phyloP scores from a whole-genome alignment of 2,888 invertebrate genomes.

The Drosophila meridionalis region DNA sequence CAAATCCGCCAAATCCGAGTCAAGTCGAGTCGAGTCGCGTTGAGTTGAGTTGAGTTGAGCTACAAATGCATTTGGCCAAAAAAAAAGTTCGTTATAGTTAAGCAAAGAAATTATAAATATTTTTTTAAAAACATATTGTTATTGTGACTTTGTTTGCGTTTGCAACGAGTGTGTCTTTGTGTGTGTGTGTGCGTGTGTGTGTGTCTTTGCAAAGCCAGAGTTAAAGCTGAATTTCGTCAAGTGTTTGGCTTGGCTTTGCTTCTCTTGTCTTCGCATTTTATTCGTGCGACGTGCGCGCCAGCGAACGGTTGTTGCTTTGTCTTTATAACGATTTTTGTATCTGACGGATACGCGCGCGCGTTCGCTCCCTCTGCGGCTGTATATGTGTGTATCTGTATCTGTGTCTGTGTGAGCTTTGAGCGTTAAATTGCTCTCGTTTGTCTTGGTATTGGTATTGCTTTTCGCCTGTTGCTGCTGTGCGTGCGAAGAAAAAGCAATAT shows the following conservation, averaged over 20 bases:
- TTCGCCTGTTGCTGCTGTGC: constrained; percentile 47
- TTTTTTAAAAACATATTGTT: not conserved
- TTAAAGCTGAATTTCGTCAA: constrained; percentile 60
- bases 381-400: not conserved
- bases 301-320: constrained; percentile 79
- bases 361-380: constrained; percentile 13
- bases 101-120: constrained; percentile 16
- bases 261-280: constrained; percentile 53
- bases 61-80: constrained; percentile 69
- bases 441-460: constrained; percentile 18
- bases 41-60: constrained; percentile 13
- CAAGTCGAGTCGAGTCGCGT: constrained; percentile 10
- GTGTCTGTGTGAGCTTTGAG: constrained; percentile 30
- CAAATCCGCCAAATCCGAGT: constrained; percentile 11
- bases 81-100: constrained; percentile 38
- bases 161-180: constrained; percentile 8
- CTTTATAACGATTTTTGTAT: constrained; percentile 56
- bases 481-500: constrained; percentile 79
- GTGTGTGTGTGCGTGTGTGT: not conserved
- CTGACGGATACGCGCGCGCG: constrained; percentile 70
- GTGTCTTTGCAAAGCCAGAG: constrained; percentile 37
- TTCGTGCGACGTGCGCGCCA: constrained; percentile 76
- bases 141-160: constrained; percentile 19
- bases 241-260: constrained; percentile 60
- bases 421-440: constrained; percentile 19